A percentile compares a stretch with the other conserved stretches of the same genome.
Conservation (phyloP, 2,888 invertebrate genomes). For the Ommatoiulus sabulosus region DNA sequence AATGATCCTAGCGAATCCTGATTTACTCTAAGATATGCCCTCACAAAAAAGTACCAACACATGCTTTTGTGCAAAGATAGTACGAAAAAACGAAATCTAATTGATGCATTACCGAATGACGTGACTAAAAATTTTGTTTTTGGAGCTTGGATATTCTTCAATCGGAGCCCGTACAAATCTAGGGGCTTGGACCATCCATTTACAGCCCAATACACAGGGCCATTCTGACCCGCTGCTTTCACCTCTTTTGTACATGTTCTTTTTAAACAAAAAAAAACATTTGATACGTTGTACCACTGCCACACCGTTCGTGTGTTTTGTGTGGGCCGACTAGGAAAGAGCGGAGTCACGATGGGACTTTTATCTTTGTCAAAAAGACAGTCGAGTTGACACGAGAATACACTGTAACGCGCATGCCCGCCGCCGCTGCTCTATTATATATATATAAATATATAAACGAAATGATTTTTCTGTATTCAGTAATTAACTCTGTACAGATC, state of each 20-base stretch:
- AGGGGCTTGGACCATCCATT: constrained; percentile 47
- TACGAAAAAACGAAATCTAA: background rate
- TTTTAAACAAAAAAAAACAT: constrained; percentile 46
- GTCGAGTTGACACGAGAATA: constrained; percentile 19
- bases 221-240: constrained; percentile 49
- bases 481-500: constrained; percentile 17
- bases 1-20: constrained; percentile 53
- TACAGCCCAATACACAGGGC: constrained; percentile 44
- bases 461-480: constrained; percentile 15
- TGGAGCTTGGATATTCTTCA: constrained; percentile 33
- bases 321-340: constrained; percentile 20
- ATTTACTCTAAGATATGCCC: constrained; percentile 42
- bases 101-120: constrained; percentile 38
- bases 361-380: background rate
- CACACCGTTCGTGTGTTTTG: constrained; percentile 17
- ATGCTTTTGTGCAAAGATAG: constrained; percentile 3
- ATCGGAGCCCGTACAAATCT: constrained; percentile 41
- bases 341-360: constrained; percentile 39
- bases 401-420: constrained; percentile 26
- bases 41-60: constrained; percentile 26
- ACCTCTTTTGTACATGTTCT: constrained; percentile 50
- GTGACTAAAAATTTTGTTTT: constrained; percentile 47
- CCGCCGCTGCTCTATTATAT: constrained; percentile 21
- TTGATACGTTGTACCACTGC: constrained; percentile 50
- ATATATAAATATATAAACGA: constrained; percentile 2